Evolutionary conservation across 1,140 invertebrate species (phyloP).

Genomic region (Ridgeia piscesae): DNA sequence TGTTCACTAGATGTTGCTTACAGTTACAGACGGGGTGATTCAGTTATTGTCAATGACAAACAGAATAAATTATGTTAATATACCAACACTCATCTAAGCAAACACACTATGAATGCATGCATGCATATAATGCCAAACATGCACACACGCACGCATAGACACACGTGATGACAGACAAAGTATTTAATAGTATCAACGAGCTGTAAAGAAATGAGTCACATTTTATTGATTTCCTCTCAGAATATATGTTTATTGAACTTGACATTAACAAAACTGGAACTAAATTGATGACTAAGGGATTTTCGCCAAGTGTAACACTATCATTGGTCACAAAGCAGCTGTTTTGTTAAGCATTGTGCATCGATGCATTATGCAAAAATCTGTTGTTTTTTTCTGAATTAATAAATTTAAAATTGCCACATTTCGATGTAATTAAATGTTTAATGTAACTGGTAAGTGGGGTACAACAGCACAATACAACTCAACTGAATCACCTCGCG

Average conservation of each 20-base stretch:
- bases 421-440: background rate
- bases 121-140: background rate
- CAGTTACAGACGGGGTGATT: background rate
- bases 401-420: background rate
- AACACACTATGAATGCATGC: background rate
- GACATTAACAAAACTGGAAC: no score
- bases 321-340: background rate
- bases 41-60: background rate
- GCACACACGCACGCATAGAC: background rate
- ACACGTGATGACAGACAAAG: background rate
- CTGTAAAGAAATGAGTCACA: no score
- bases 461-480: background rate
- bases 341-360: background rate
- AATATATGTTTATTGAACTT: no score
- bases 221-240: no score
- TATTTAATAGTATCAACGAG: background rate
- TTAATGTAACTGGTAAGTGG: background rate
- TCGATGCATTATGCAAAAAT: background rate
- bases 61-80: background rate
- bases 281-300: no score
- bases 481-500: background rate
- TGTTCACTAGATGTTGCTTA: background rate
- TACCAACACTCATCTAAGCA: background rate
- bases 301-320: no score
- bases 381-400: no score